Base-by-base conservation (phyloP, 2,888 invertebrate genomes). In the Byasa hedistus region DNA sequence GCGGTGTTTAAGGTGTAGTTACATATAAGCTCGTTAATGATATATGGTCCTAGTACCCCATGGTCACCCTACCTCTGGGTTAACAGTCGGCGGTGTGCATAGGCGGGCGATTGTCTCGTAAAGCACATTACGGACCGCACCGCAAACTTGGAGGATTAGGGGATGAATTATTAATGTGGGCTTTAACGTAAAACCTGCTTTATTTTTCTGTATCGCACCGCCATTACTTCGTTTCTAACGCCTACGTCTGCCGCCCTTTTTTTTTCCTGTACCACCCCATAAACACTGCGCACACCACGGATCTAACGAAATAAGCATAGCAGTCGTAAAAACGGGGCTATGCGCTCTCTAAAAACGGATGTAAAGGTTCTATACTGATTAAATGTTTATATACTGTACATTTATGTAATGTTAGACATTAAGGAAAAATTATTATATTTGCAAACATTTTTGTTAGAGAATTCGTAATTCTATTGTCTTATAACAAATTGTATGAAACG, bases 91-190 rank as follows among this genome's bases (percentile, higher is more conserved):
- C 57, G 58, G 36, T 44, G 59, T 67, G 68, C 76, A 80, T 80
- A 81, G 79, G 82, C 74, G 74, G 77, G 73, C 82, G 81, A 85
- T 87, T 82, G 79, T 82, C 77, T 80, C 85, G 81, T 87, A 85
- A 87, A 87, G 83, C 80, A 82, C 82, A 78, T 82, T 84, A 81
- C 74, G 79, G 79, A 78, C 75, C 77, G 79, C 71, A 59, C 81
- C 81, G 78, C 82, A 77, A 80, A 82, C 82, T 85, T 78, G 73
- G 76, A 75, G 89, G 86, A 88, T 87, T 86, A 87, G n/a, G 80
- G 78, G 80, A 87, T 89, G 89, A 89, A 89, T 89, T 88, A 89
- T 89, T 89, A 85, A 89, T 89, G 84, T 80, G 81, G 78, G 78
- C 77, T 82, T 82, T 84, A 86, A 83, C 85, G 82, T 87, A 85